These are phyloP conservation scores for Oreocharis arfaki DNA, from an alignment of 2,113 vertebrate species.

Conservation along the genomic window DNA sequence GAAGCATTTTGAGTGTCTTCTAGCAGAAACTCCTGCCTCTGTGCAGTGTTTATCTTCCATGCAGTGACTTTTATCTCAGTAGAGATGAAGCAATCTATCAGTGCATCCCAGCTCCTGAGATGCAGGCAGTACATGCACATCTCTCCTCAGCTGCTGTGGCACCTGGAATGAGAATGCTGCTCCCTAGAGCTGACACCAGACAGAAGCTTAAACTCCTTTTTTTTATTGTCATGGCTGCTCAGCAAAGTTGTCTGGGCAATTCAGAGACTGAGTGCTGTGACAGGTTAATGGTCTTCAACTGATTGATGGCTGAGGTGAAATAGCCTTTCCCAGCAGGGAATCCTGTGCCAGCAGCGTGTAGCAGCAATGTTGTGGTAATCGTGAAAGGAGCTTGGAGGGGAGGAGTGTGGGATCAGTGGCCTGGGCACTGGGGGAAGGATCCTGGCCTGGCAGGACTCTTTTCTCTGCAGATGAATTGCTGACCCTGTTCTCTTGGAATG, in stretches of 20 bases:
- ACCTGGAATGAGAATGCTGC: neutral
- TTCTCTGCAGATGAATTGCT: neutral
- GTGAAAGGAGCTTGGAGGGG: neutral
- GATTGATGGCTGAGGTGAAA: neutral
- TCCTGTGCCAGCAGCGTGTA: neutral
- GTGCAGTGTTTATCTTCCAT: neutral
- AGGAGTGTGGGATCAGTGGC: neutral
- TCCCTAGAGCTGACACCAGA: neutral
- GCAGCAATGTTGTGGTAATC: neutral
- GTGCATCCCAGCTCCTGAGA: neutral
- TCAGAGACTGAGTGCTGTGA: neutral
- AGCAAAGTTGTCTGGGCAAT: neutral
- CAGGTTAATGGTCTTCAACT: conserved; percentile 8
- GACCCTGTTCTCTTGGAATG: neutral
- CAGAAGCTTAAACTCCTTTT: neutral
- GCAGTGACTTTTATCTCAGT: neutral
- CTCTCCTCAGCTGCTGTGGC: neutral
- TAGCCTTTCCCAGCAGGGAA: neutral
- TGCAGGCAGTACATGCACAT: neutral
- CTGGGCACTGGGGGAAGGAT: neutral
- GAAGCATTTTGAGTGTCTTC: neutral
- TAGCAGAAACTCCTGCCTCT: neutral
- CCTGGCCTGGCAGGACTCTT: neutral
- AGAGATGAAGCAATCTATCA: neutral
- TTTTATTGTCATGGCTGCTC: neutral